Evolutionary conservation across 2,113 vertebrate genomes (phyloP).

Genomic region (Vimba vimba): DNA sequence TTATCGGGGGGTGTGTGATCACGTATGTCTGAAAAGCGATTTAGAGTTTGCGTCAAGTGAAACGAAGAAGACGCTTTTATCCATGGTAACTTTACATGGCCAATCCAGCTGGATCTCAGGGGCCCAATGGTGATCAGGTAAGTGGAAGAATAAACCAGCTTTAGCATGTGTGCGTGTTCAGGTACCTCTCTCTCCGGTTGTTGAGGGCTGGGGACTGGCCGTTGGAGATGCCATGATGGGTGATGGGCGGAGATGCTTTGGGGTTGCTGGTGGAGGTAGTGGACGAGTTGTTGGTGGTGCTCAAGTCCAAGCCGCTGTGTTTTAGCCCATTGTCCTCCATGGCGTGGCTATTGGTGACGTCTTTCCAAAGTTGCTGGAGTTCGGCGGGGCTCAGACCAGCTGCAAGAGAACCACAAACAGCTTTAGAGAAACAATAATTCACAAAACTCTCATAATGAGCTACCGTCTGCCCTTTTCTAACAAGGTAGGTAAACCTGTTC

Average conservation of each 20-base stretch:
- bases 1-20: constrained; percentile 3
- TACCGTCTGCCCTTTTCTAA: constrained; percentile 1
- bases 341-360: constrained; percentile 90
- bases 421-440: not conserved
- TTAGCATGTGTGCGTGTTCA: constrained; percentile 6
- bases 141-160: not conserved
- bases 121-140: not conserved
- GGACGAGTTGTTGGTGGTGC: constrained; percentile 94
- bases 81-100: not conserved
- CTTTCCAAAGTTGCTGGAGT: constrained; percentile 99
- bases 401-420: constrained; percentile 58
- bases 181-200: constrained; percentile 94
- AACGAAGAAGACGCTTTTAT: not conserved
- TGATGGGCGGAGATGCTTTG: constrained; percentile 98
- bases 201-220: constrained; percentile 96
- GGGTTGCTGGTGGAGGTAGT: constrained; percentile 98
- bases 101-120: constrained; percentile 6
- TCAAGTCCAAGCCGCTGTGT: constrained; percentile 94
- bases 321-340: constrained; percentile 91
- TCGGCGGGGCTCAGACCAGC: constrained; percentile 97
- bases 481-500: constrained; percentile 33
- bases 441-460: not conserved
- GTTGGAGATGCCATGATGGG: constrained; percentile 96
- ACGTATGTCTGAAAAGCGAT: constrained; percentile 1
- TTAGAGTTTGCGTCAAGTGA: not conserved